These are phyloP conservation scores for Argyrosomus japonicus DNA, from an alignment of 2,113 vertebrate genomes.

Conservation along the genomic window DNA sequence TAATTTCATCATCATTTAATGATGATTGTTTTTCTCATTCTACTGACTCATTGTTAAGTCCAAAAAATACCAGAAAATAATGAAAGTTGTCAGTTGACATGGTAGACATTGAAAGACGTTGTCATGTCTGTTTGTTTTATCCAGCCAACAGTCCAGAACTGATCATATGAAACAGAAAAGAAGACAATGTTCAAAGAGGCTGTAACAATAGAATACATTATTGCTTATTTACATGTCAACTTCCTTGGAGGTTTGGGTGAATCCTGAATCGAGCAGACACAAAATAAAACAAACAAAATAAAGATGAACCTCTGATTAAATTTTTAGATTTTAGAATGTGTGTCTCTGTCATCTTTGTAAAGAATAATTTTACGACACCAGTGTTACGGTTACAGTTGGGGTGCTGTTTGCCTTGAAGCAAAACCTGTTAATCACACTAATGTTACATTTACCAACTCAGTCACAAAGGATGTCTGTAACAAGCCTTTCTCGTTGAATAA, in stretches of 20 bases:
- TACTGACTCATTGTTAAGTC: too few relatives aligned
- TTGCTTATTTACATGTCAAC: neutral
- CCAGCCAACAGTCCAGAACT: neutral
- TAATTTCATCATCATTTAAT: neutral
- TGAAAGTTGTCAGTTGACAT: neutral
- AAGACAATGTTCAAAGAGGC: neutral
- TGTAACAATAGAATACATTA: neutral
- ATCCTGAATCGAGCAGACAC: neutral
- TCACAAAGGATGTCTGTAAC: conserved; percentile 2
- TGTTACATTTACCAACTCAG: neutral
- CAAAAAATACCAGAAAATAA: neutral
- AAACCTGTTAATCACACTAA: conserved; percentile 2
- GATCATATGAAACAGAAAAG: neutral
- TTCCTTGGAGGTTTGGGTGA: neutral
- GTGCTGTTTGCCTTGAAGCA: neutral
- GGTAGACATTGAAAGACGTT: neutral
- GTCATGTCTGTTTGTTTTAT: neutral
- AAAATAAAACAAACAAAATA: neutral
- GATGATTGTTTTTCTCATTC: neutral
- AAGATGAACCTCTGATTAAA: neutral
- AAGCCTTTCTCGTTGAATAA: neutral
- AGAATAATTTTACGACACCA: neutral
- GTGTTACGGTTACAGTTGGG: neutral
- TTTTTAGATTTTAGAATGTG: neutral
- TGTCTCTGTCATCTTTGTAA: neutral